These are phyloP conservation scores for Semicossyphus pulcher DNA, from an alignment of 2,113 vertebrate species.

Conservation along the genomic window DNA sequence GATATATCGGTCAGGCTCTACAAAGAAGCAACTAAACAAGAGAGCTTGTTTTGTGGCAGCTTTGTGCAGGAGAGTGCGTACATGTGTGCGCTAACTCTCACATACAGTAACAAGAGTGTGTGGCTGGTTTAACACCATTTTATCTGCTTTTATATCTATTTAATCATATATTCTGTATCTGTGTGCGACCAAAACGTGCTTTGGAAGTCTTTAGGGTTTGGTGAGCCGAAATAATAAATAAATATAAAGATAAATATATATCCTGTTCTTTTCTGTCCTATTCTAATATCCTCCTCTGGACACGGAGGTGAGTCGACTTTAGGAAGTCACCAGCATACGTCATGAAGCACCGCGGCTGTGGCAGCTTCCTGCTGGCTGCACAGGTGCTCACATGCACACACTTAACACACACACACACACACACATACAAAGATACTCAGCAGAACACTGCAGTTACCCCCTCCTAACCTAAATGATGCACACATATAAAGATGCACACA, in stretches of 20 bases:
- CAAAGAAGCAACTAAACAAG: too few relatives aligned
- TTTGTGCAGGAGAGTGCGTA: too few relatives aligned
- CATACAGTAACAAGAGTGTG: too few relatives aligned
- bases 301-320: slow-evolving; percentile 22
- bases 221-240: too few relatives aligned
- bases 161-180: too few relatives aligned
- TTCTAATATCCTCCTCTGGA: background rate
- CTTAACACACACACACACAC: slow-evolving; percentile 25
- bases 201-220: too few relatives aligned
- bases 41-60: too few relatives aligned
- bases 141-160: too few relatives aligned
- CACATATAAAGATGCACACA: slow-evolving; percentile 27
- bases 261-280: background rate
- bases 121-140: too few relatives aligned
- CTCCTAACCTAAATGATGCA: slow-evolving; percentile 43
- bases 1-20: too few relatives aligned
- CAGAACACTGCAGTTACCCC: slow-evolving; percentile 39
- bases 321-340: slow-evolving; percentile 64
- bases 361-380: slow-evolving; percentile 69
- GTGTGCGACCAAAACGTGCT: too few relatives aligned
- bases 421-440: slow-evolving; percentile 28
- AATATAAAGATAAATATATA: background rate
- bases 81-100: too few relatives aligned
- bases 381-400: slow-evolving; percentile 69
- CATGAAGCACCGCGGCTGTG: slow-evolving; percentile 43